Percentiles rank a stretch among this genome's conserved stretches.
Evolutionary conservation across 1,140 invertebrate species (phyloP).

Genomic region (Drosophila tani): DNA sequence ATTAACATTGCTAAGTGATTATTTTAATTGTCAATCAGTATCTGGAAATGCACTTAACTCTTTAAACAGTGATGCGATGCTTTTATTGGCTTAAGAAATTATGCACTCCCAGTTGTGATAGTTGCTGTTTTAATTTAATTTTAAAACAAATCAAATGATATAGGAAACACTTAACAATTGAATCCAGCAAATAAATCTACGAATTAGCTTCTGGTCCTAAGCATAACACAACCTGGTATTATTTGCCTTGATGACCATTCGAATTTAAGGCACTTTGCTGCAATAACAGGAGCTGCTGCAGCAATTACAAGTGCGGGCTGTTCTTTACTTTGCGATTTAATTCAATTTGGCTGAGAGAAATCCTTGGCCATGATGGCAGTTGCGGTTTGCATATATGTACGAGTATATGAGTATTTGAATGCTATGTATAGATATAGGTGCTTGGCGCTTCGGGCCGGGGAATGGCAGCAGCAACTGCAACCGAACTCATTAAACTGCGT

Average conservation of each 20-base stretch:
- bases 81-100: neutral
- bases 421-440: neutral
- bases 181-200: constrained; percentile 1
- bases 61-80: neutral
- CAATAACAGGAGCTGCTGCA: constrained; percentile 15
- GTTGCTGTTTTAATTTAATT: neutral
- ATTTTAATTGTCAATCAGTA: neutral
- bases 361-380: constrained; percentile 31
- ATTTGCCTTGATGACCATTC: constrained; percentile 10
- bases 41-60: neutral
- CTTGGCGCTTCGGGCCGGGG: constrained; percentile 11
- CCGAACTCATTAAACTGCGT: constrained; percentile 74
- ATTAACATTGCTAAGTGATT: neutral
- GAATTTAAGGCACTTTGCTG: constrained; percentile 21
- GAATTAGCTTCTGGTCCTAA: constrained; percentile 13
- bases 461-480: constrained; percentile 25
- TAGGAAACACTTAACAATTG: neutral
- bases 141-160: constrained; percentile 2
- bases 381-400: constrained; percentile 20
- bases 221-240: constrained; percentile 8
- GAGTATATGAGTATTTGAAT: neutral
- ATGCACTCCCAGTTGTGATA: neutral
- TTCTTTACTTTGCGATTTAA: constrained; percentile 36
- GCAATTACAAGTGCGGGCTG: constrained; percentile 21
- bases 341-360: constrained; percentile 18